These are phyloP conservation scores for Osmerus eperlanus DNA, from an alignment of 2,113 vertebrate genomes.

Conservation along the genomic window DNA sequence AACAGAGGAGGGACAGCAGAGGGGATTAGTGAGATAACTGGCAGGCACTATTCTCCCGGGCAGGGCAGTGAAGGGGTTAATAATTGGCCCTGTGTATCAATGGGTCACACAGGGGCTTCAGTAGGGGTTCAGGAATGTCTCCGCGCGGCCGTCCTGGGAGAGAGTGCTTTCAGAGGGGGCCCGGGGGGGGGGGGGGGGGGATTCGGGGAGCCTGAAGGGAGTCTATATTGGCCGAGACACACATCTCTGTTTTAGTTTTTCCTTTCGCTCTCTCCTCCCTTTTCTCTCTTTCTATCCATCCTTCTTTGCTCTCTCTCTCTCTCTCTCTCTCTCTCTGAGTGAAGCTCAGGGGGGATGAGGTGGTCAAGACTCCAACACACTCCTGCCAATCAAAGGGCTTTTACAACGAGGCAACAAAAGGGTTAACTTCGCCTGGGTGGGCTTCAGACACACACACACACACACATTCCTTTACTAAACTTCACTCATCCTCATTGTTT, in stretches of 20 bases:
- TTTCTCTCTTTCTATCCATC: not conserved
- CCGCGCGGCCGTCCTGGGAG: conserved; percentile 2
- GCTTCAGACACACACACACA: conserved; percentile 40
- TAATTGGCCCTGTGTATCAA: conserved; percentile 48
- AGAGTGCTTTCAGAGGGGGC: conserved; percentile 1
- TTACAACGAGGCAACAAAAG: conserved; percentile 74
- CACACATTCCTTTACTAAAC: not conserved
- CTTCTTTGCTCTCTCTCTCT: no score
- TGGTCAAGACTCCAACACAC: conserved; percentile 55
- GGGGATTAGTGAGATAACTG: conserved; percentile 6
- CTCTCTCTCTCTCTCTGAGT: not conserved
- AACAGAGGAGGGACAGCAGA: conserved; percentile 7
- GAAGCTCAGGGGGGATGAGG: conserved; percentile 31
- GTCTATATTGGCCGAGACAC: no score
- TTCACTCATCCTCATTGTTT: not conserved
- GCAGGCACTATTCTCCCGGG: not conserved
- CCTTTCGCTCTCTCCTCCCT: conserved; percentile 24
- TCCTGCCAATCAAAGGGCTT: conserved; percentile 62
- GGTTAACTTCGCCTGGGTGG: conserved; percentile 74
- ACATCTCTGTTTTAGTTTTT: not conserved
- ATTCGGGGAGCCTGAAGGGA: no score
- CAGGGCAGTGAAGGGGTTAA: conserved; percentile 40
- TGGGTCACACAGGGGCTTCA: conserved; percentile 46
- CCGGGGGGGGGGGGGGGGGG: conserved; percentile 11
- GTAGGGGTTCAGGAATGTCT: conserved; percentile 38